Conservation (phyloP, 2,113 vertebrate species). For the Hydrochoerus hydrochaeris region DNA sequence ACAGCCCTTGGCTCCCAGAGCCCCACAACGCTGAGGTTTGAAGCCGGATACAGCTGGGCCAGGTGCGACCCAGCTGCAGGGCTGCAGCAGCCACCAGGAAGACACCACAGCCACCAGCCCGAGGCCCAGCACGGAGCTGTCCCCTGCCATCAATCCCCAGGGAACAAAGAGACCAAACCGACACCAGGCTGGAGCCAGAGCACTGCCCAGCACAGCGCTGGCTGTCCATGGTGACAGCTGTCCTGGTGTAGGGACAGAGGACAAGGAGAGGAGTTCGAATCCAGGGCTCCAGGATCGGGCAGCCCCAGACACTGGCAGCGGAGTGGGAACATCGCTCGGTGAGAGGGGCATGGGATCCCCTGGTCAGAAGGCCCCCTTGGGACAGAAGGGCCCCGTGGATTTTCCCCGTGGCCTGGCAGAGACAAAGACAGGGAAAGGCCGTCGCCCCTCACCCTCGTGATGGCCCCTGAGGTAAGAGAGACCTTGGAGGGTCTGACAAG, state of each 20-base stretch:
- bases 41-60: background rate
- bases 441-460: background rate
- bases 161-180: background rate
- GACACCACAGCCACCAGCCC: background rate
- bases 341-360: background rate
- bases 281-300: background rate
- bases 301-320: background rate
- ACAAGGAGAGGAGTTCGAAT: background rate
- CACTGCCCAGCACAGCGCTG: background rate
- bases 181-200: background rate
- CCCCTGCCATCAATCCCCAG: background rate
- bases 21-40: background rate
- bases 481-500: background rate
- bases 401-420: background rate
- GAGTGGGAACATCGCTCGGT: background rate
- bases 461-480: fast-evolving
- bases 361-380: background rate
- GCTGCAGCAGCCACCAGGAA: background rate
- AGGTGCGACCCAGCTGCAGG: background rate
- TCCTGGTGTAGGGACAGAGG: background rate
- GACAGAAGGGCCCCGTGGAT: background rate
- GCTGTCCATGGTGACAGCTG: background rate
- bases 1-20: background rate
- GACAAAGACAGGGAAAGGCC: background rate
- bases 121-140: background rate